Conservation (phyloP, 1,140 invertebrate genomes). For the Lepidotrigona ventralis region DNA sequence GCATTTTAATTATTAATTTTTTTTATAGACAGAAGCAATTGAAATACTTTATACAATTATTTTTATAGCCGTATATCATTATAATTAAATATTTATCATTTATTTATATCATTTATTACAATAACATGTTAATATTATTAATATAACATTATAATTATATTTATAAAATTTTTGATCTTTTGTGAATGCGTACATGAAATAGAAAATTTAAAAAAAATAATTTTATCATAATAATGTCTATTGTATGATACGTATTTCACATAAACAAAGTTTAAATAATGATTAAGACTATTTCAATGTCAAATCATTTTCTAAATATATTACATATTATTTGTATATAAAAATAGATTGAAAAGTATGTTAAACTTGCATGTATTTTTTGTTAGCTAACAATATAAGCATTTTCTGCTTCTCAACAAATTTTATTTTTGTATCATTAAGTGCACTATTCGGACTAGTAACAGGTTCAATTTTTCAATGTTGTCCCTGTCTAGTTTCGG, state of each 20-base stretch:
- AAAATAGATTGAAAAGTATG: background rate
- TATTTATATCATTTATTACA: background rate
- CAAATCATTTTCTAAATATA: background rate
- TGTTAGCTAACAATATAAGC: background rate
- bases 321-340: background rate
- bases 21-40: too few relatives aligned
- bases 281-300: too few relatives aligned
- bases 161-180: too few relatives aligned
- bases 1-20: background rate
- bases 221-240: background rate
- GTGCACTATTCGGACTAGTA: conserved; percentile 56
- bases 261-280: background rate
- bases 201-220: background rate
- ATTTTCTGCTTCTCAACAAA: background rate
- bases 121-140: too few relatives aligned
- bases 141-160: too few relatives aligned
- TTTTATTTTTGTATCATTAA: conserved; percentile 17
- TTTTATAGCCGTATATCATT: background rate
- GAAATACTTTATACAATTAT: background rate
- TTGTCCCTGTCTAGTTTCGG: conserved; percentile 66
- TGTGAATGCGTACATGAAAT: background rate
- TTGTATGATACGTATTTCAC: background rate
- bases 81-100: background rate
- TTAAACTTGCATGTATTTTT: background rate
- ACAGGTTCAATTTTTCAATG: conserved; percentile 69